These are phyloP conservation scores for Hypena proboscidalis DNA, from an alignment of 2,888 invertebrate species.

Conservation along the genomic window DNA sequence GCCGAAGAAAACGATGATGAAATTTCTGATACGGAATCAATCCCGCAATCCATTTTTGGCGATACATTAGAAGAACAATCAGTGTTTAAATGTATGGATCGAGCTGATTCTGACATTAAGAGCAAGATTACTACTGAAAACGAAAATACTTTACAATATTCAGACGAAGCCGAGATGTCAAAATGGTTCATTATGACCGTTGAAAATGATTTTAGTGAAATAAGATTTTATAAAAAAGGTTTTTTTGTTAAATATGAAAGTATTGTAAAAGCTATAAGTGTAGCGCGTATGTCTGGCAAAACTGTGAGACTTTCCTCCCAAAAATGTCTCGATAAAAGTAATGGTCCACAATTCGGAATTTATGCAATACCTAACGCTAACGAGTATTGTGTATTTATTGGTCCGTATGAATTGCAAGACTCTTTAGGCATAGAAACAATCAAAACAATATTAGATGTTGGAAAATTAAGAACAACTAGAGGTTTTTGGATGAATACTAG, in stretches of 20 bases:
- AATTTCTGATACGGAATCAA: conserved; percentile 14
- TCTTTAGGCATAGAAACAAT: conserved; percentile 72
- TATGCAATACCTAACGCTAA: conserved; percentile 70
- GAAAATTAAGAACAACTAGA: conserved; percentile 55
- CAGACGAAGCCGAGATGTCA: conserved; percentile 50
- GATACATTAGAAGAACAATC: conserved; percentile 5
- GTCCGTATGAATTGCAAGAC: conserved; percentile 73
- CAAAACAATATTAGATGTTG: conserved; percentile 46
- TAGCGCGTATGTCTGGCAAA: conserved; percentile 73
- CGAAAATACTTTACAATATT: background rate
- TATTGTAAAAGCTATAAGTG: conserved; percentile 75
- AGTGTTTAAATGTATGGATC: conserved; percentile 5
- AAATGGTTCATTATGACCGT: conserved; percentile 85
- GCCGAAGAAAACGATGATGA: conserved; percentile 10
- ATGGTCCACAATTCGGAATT: conserved; percentile 70
- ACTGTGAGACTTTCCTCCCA: conserved; percentile 78
- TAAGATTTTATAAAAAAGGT: conserved; percentile 77
- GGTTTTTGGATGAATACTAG: conserved; percentile 75
- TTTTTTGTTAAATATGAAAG: conserved; percentile 83
- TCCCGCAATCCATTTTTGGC: background rate
- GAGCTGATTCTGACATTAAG: background rate
- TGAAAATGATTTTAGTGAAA: conserved; percentile 82
- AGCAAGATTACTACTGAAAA: background rate
- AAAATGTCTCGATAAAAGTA: conserved; percentile 50
- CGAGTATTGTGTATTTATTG: conserved; percentile 70